Base-by-base conservation (phyloP, 2,888 invertebrate genomes). In the Prosopocoilus inquinatus region DNA sequence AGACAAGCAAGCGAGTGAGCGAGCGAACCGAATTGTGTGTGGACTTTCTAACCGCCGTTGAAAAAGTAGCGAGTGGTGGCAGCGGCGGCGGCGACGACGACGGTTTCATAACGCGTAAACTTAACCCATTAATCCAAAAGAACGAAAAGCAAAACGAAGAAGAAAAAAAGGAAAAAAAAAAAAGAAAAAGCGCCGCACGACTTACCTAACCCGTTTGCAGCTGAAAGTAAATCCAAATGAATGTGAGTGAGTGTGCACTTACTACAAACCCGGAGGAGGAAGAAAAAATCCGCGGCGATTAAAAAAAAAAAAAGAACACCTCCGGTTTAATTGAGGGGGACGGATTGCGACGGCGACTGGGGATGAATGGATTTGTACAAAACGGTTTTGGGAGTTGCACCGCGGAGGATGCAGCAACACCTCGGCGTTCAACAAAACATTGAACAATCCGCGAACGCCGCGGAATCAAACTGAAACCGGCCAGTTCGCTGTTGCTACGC, bases 361-460 rank as follows among this genome's bases (percentile, higher is more conserved):
- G 47, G 47, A 53, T 48, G 47, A 53, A 28, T 28, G 20, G 3
- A 7, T 28, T 4, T 5, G 3, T 48, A 47, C 43, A 48, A 53
- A 53, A 53, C 53, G 15, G 53, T 53, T 53, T 53, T 41, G 48
- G 47, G 48, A 47, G 47, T 48, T 35, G 43, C 46, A 53, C 28
- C 47, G 43, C 47, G 43, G 41, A 28, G 16, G 36, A 47, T 48
- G 44, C 53, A 43, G 35, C 53, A 53, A 35, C 53, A 53, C 48
- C 53, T 47, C 48, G 53, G 20, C 53, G 53, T 53, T 53, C 53
- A 44, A 53, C 53, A 53, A 53, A 53, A 53, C 53, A 53, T 53
- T 53, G 43, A 53, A 53, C 53, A 53, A 53, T 53, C 53, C 53
- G 32, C 47, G 46, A 11, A 15, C 48, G 43, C 48, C 47, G 47